Base-by-base conservation (phyloP, 2,113 vertebrate genomes). In the Phaetusa simplex region DNA sequence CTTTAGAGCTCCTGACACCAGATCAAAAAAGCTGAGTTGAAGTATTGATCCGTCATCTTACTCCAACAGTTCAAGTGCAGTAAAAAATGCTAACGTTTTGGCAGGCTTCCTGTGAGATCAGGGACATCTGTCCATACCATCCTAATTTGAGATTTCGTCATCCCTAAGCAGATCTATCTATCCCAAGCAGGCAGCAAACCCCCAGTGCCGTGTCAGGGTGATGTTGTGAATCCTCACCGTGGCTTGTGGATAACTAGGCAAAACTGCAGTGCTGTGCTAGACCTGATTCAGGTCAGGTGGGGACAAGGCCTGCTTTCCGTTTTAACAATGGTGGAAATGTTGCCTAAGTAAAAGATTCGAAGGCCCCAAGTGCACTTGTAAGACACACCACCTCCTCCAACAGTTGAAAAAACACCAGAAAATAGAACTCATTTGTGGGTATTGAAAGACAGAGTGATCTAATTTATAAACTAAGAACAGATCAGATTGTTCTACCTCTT, bases 151-250 rank as follows among this genome's bases (percentile, higher is more conserved):
- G 11, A 32, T 58, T 64, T 69, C 17, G 30, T 74, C 42, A 58
- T 5, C 3, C 32, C 23, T 50, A 62, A 45, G 66, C 20, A 78
- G 30, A 36, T 53, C 24, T 47, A 15, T 23, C 61, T 58, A 9
- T 29, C 12, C 47, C 23, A 72, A 61, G 52, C 17, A 83, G 23
- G 24, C 36, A 88, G 26, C 11, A 59, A 76, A 30, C 3, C 2
- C 3, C 17, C 10, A 29, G 11, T 42, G 24, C 18, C 0, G 0
- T 14, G 24, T 21, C 12, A 74, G 30, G 1, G 0, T 49, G 16
- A 17, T 1, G 1, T 65, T 52, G 52, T 7, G 22, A 71, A 43
- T 81, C 26, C 20, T 81, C 11, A 17, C 5, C 2, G 1, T 38
- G 45, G 27, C 17, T 65, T 49, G n/a, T 49, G 32, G 16, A 38